phyloP scores from a whole-genome alignment of 2,888 invertebrate genomes.

The Poecilus cupreus region DNA sequence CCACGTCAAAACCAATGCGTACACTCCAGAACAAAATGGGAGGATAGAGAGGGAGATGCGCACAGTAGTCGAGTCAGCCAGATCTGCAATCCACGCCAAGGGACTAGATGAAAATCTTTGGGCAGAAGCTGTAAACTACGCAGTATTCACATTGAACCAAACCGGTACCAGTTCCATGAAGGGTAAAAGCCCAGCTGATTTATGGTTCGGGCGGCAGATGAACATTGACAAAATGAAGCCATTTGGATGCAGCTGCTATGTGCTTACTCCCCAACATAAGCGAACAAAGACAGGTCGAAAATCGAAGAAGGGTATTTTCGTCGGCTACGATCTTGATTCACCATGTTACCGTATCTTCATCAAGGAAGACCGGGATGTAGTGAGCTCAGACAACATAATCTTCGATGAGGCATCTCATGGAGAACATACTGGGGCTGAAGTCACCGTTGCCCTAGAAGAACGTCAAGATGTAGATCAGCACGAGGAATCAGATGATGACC shows the following conservation, averaged over 20 bases:
- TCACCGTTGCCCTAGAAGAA: background rate
- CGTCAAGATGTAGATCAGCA: background rate
- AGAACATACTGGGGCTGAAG: background rate
- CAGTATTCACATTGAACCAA: constrained; percentile 58
- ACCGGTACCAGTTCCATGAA: constrained; percentile 58
- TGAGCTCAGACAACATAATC: background rate
- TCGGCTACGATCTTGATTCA: constrained; percentile 63
- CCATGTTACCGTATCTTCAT: constrained; percentile 60
- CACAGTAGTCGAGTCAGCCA: constrained; percentile 65
- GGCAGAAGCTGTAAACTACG: constrained; percentile 55
- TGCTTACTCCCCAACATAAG: constrained; percentile 58
- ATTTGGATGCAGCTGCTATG: constrained; percentile 61
- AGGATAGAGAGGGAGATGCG: constrained; percentile 55
- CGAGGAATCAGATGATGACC: background rate
- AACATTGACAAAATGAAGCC: constrained; percentile 51
- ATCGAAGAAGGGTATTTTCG: constrained; percentile 61
- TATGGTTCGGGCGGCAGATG: constrained; percentile 59
- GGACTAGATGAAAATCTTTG: constrained; percentile 56
- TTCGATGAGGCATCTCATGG: background rate
- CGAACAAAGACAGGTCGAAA: constrained; percentile 59
- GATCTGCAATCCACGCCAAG: constrained; percentile 60
- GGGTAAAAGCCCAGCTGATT: constrained; percentile 59
- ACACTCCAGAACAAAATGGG: constrained; percentile 46
- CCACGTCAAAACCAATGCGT: constrained; percentile 58
- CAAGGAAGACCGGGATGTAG: constrained; percentile 60